Evolutionary conservation across 2,797 vertebrate species (phyloP).

Genomic region (Lophotriccus pileatus): DNA sequence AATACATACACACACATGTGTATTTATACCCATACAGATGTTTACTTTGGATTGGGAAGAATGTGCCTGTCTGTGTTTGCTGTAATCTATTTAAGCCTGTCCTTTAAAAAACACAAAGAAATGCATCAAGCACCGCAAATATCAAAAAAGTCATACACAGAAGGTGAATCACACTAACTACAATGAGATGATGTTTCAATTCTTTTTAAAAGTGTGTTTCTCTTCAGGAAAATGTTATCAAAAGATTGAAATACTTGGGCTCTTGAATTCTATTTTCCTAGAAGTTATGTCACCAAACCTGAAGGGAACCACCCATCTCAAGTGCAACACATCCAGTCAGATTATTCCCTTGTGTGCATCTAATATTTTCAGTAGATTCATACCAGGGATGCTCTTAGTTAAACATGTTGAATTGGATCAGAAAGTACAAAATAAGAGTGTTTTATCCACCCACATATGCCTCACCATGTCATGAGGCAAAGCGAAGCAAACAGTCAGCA

Average conservation of each 20-base stretch:
- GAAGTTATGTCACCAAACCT: conserved; percentile 33
- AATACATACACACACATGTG: background rate
- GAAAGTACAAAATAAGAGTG: conserved; percentile 27
- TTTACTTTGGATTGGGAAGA: background rate
- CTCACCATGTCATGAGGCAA: conserved; percentile 44
- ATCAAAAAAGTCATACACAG: background rate
- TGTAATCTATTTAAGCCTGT: background rate
- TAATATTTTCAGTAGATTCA: background rate
- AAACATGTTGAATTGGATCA: background rate
- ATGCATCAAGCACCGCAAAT: background rate
- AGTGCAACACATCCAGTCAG: background rate
- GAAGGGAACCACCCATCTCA: background rate
- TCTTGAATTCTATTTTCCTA: background rate
- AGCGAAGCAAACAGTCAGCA: conserved; percentile 38
- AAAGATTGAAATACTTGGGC: background rate
- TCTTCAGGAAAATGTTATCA: background rate
- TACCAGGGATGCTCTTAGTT: background rate
- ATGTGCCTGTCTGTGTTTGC: background rate
- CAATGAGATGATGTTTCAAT: background rate
- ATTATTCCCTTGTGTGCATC: background rate
- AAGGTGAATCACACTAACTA: background rate
- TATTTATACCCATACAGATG: background rate
- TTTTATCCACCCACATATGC: conserved; percentile 31
- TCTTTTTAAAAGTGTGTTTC: background rate
- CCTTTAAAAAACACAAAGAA: background rate